Evolutionary conservation across 1,140 invertebrate species (phyloP).

Genomic region (fruit fly (Drosophila melanogaster)): DNA sequence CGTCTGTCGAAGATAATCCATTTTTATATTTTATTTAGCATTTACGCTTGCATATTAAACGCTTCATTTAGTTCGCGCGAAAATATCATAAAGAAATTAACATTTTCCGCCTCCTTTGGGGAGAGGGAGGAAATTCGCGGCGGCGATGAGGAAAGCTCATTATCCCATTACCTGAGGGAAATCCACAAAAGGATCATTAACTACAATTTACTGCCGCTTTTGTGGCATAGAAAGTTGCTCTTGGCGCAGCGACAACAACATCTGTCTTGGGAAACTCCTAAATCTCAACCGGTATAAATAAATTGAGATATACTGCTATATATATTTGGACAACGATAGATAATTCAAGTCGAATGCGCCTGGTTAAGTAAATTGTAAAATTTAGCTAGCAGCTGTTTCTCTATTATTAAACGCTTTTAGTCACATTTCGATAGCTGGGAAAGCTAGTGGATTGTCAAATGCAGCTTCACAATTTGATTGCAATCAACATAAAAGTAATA

Average conservation of each 20-base stretch:
- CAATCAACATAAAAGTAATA: neutral
- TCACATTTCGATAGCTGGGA: neutral
- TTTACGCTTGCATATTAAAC: conserved; percentile 47
- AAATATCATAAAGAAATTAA: conserved; percentile 54
- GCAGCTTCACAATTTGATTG: conserved; percentile 3
- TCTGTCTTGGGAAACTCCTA: conserved; percentile 31
- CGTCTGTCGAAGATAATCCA: conserved; percentile 49
- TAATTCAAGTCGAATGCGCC: neutral
- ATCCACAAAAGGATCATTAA: conserved; percentile 47
- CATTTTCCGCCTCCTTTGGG: conserved; percentile 24
- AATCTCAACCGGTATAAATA: conserved; percentile 18
- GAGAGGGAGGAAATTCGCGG: neutral
- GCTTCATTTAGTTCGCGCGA: conserved; percentile 46
- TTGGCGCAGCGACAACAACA: conserved; percentile 1
- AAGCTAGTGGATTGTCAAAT: neutral
- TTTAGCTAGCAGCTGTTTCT: neutral
- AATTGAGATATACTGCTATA: conserved; percentile 13
- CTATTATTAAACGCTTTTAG: neutral
- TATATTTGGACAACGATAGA: neutral
- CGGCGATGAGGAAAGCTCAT: conserved; percentile 15
- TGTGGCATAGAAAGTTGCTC: conserved; percentile 27
- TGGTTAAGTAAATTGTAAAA: neutral
- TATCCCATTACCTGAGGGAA: conserved; percentile 41
- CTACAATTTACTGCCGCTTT: conserved; percentile 35
- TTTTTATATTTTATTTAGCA: conserved; percentile 77